These are phyloP conservation scores for Orcinus orca DNA, from an alignment of 2,113 vertebrate species.

Conservation along the genomic window DNA sequence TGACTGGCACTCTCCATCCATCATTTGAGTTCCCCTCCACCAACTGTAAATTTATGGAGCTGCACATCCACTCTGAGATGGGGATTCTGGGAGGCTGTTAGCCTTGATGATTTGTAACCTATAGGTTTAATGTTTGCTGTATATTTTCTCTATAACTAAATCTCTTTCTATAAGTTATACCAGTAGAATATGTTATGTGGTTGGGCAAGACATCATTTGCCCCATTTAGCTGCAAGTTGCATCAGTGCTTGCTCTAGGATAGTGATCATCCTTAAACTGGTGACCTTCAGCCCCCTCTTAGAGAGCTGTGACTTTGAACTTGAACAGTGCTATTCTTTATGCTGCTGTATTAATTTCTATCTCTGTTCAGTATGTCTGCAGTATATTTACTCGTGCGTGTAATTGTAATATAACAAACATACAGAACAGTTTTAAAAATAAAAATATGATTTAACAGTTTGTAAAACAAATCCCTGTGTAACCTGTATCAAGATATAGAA, in stretches of 20 bases:
- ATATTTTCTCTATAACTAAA: slow-evolving; percentile 26
- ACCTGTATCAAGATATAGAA: not conserved
- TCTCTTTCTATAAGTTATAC: not conserved
- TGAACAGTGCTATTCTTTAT: not conserved
- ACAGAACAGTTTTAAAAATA: not conserved
- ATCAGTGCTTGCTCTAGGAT: not conserved
- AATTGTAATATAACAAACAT: not conserved
- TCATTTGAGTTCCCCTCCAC: not conserved
- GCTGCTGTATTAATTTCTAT: not conserved
- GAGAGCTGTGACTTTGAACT: not conserved
- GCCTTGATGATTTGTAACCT: not conserved
- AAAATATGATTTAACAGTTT: not conserved
- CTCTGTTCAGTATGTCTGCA: not conserved
- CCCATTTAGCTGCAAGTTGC: not conserved
- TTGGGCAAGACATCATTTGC: not conserved
- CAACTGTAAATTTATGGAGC: not conserved
- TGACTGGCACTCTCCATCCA: not conserved
- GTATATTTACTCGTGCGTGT: not conserved
- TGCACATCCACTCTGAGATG: not conserved
- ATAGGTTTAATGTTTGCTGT: not conserved
- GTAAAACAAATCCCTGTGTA: not conserved
- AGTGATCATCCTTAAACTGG: not conserved
- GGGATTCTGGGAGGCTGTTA: not conserved
- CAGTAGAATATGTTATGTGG: not conserved
- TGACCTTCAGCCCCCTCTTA: not conserved